Evolutionary conservation across 1,140 invertebrate species (phyloP).

Genomic region (Eupristina koningsbergeri): DNA sequence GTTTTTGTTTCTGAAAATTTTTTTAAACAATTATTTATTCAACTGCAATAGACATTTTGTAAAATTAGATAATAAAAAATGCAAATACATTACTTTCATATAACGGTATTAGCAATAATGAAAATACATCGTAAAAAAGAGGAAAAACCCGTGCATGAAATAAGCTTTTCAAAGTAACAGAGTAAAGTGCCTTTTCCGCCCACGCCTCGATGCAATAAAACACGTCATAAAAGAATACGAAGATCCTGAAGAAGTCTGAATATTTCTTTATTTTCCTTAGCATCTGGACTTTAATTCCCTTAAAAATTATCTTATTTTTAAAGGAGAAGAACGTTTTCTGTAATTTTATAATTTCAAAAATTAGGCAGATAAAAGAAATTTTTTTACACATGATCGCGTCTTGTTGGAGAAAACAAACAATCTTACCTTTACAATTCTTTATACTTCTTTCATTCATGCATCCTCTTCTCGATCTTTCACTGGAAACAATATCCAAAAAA

Average conservation of each 20-base stretch:
- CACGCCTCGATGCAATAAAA: slow-evolving; percentile 43
- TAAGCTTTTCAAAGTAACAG: slow-evolving; percentile 45
- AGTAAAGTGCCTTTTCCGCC: slow-evolving; percentile 34
- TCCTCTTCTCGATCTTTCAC: background rate
- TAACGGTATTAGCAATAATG: slow-evolving; percentile 42
- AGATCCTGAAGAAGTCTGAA: slow-evolving; percentile 37
- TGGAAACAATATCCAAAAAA: background rate
- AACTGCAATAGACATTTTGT: slow-evolving; percentile 30
- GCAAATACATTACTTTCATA: slow-evolving; percentile 18
- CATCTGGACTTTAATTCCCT: no score
- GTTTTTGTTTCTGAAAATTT: background rate
- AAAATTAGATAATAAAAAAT: slow-evolving; percentile 16
- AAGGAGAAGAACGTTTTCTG: background rate
- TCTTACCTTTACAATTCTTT: background rate
- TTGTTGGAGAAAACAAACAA: slow-evolving; percentile 26
- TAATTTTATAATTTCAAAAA: slow-evolving; percentile 43
- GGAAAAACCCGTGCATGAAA: slow-evolving; percentile 17
- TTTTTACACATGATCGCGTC: slow-evolving; percentile 22
- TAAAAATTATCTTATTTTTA: background rate
- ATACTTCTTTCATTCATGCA: background rate
- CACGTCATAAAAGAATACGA: slow-evolving; percentile 45
- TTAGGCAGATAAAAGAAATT: slow-evolving; percentile 51
- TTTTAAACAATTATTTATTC: background rate
- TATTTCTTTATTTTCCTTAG: background rate
- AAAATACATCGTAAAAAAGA: slow-evolving; percentile 44